Percentiles rank a stretch among this genome's conserved stretches.
phyloP scores from a whole-genome alignment of 2,888 invertebrate genomes.

The Ophion obscuratus region DNA sequence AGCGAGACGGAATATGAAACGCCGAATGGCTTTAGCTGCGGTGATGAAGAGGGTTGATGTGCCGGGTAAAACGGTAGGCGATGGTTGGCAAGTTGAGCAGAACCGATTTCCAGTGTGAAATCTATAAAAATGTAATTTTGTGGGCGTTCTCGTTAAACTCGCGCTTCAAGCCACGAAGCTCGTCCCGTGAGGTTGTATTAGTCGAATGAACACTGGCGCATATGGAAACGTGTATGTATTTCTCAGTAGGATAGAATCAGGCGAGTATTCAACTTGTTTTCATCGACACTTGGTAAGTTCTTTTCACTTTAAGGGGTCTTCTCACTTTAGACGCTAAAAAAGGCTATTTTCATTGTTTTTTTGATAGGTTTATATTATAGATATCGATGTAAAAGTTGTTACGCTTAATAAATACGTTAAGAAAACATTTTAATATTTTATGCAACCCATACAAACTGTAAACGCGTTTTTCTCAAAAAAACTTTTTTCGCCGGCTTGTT shows the following conservation, averaged over 20 bases:
- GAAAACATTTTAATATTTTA: too few species aligned
- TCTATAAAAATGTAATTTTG: conserved; percentile 66
- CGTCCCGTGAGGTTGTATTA: conserved; percentile 33
- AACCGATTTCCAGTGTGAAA: conserved; percentile 60
- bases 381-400: too few species aligned
- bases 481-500: too few species aligned
- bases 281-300: conserved; percentile 8
- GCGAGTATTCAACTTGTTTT: not conserved
- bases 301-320: conserved; percentile 2
- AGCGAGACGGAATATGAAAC: conserved; percentile 4
- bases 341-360: too few species aligned
- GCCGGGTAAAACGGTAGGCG: conserved; percentile 20
- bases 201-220: conserved; percentile 23
- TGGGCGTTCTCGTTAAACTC: conserved; percentile 61
- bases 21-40: not conserved
- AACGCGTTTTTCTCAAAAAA: too few species aligned
- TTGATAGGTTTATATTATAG: too few species aligned
- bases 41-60: conserved; percentile 20
- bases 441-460: too few species aligned
- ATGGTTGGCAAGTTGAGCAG: conserved; percentile 46
- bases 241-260: conserved; percentile 9
- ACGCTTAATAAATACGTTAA: too few species aligned
- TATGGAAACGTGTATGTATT: not conserved
- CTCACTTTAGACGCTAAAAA: too few species aligned
- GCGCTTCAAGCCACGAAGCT: conserved; percentile 42